phyloP scores from a whole-genome alignment of 2,113 vertebrate species.

The Acinonyx jubatus region DNA sequence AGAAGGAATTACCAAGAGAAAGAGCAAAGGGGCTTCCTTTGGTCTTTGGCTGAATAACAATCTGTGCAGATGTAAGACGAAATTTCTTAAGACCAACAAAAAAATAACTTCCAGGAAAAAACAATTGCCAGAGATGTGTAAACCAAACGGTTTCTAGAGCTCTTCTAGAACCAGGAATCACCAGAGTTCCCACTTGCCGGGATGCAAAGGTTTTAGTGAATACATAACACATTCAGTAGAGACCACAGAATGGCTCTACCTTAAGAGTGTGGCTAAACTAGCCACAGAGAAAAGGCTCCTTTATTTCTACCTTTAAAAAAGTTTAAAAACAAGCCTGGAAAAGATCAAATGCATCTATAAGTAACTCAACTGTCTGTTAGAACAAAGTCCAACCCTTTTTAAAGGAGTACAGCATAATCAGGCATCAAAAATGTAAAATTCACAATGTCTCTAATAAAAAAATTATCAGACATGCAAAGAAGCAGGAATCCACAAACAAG shows the following conservation, averaged over 20 bases:
- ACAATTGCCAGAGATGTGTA: not conserved
- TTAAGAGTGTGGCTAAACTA: not conserved
- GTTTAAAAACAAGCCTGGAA: not conserved
- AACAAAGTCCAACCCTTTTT: not conserved
- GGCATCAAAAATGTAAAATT: not conserved
- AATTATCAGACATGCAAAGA: not conserved
- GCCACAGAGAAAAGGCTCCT: not conserved
- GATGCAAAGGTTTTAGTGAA: not conserved
- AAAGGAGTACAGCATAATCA: not conserved
- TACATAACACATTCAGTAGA: not conserved
- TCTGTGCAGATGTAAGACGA: not conserved
- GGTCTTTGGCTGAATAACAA: not conserved
- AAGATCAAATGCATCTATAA: not conserved
- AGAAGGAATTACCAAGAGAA: not conserved
- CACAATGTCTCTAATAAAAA: not conserved
- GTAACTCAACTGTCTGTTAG: not conserved
- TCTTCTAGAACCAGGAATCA: not conserved
- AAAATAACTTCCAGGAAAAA: not conserved
- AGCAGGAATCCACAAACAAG: not conserved
- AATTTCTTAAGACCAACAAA: not conserved
- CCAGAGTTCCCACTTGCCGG: not conserved
- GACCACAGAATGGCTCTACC: not conserved
- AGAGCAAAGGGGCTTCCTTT: not conserved
- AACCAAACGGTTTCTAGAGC: not conserved
- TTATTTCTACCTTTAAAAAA: conserved; percentile 10